Conservation (phyloP, 2,113 vertebrate species). For the Oceanodroma tethys region DNA sequence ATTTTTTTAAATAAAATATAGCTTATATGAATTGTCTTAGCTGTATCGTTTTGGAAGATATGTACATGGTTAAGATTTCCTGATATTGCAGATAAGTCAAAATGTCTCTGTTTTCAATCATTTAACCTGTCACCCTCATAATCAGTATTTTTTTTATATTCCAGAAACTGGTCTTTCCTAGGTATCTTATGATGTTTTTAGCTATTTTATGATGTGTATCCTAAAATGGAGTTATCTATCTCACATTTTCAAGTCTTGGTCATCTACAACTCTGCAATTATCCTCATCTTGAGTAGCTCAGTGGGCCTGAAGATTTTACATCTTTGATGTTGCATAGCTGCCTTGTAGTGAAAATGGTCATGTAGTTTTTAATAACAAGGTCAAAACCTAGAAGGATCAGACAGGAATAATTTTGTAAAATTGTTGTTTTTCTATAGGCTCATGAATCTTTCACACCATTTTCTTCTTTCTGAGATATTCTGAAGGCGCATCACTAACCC, state of each 20-base stretch:
- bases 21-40: background rate
- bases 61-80: rapidly evolving
- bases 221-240: background rate
- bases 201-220: background rate
- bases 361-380: background rate
- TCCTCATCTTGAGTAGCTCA: background rate
- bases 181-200: background rate
- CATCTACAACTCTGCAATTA: background rate
- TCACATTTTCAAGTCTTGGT: background rate
- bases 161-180: background rate
- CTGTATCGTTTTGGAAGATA: background rate
- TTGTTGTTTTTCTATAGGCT: background rate
- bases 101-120: background rate
- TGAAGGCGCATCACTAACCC: background rate
- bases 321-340: background rate
- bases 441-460: background rate
- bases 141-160: background rate
- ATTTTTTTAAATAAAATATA: background rate
- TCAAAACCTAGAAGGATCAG: background rate
- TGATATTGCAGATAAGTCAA: background rate
- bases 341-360: background rate
- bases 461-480: background rate
- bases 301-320: background rate
- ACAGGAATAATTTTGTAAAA: background rate
- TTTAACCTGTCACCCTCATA: background rate